Percentiles rank a stretch among this genome's conserved stretches.
These are phyloP conservation scores for Aphidoletes aphidimyza DNA, from an alignment of 2,888 invertebrate genomes.

Conservation along the genomic window DNA sequence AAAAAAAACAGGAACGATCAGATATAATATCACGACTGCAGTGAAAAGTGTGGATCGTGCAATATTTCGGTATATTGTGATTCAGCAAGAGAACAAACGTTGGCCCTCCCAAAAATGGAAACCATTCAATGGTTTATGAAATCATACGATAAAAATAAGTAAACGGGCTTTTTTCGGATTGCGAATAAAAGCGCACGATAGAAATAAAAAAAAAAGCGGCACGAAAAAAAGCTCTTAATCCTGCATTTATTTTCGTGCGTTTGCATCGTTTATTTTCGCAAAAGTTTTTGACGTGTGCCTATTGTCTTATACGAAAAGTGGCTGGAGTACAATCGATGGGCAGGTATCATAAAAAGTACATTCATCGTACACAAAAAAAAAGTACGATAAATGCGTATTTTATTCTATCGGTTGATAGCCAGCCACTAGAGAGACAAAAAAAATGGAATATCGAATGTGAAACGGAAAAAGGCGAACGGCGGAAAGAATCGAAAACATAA, in stretches of 20 bases:
- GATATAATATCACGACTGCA: constrained; percentile 3
- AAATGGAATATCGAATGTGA: background rate
- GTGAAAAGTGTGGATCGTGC: constrained; percentile 1
- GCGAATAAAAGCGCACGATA: background rate
- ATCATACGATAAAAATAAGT: background rate
- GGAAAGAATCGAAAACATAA: background rate
- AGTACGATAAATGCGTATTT: background rate
- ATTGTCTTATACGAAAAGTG: background rate
- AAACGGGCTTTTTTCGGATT: too few relatives aligned
- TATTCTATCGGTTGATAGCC: background rate
- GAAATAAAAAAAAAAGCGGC: background rate
- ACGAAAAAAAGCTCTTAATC: constrained; percentile 3
- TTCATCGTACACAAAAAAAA: background rate
- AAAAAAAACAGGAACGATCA: background rate
- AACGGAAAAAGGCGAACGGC: background rate
- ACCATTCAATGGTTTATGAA: background rate
- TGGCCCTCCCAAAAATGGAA: background rate
- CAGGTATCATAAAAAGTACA: constrained; percentile 19
- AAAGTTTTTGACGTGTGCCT: background rate
- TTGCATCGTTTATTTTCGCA: background rate
- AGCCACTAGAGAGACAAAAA: background rate
- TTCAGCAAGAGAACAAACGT: background rate
- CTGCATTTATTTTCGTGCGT: constrained; percentile 1
- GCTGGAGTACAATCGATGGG: background rate
- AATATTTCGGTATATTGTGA: too few relatives aligned